These are phyloP conservation scores for Oreochromis niloticus DNA, from an alignment of 2,113 vertebrate genomes.

Conservation along the genomic window DNA sequence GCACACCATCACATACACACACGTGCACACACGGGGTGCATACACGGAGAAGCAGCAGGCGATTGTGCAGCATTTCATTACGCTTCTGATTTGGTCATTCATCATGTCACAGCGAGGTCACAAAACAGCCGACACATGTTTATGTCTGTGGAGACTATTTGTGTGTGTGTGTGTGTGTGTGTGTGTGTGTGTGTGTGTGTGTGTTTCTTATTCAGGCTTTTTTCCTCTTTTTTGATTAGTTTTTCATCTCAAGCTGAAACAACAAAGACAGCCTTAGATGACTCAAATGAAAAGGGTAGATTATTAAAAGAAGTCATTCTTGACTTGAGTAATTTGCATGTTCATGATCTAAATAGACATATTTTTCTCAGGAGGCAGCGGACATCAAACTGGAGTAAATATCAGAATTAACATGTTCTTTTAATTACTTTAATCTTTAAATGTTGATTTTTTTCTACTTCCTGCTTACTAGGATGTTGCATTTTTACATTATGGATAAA, in stretches of 20 bases:
- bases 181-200: not conserved
- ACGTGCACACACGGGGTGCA: not conserved
- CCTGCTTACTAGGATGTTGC: not conserved
- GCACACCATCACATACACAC: not conserved
- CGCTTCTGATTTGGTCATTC: slow-evolving; percentile 55
- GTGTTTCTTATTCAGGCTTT: not conserved
- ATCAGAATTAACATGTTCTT: not conserved
- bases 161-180: not conserved
- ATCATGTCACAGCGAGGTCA: slow-evolving; percentile 54
- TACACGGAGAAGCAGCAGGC: slow-evolving; percentile 27
- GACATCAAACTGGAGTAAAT: not conserved
- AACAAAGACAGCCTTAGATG: not conserved
- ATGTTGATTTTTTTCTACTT: not conserved
- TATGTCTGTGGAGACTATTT: not conserved
- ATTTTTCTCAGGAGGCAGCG: not conserved
- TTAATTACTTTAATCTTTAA: not conserved
- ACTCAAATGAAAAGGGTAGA: not conserved
- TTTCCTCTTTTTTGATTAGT: not conserved
- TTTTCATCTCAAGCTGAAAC: not conserved
- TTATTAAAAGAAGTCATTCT: not conserved
- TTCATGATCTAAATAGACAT: not conserved
- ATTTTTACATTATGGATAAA: not conserved
- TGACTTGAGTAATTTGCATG: not conserved
- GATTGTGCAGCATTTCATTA: slow-evolving; percentile 48
- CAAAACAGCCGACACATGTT: slow-evolving; percentile 24